phyloP scores from a whole-genome alignment of 2,797 vertebrate genomes.

The Discoglossus pictus region DNA sequence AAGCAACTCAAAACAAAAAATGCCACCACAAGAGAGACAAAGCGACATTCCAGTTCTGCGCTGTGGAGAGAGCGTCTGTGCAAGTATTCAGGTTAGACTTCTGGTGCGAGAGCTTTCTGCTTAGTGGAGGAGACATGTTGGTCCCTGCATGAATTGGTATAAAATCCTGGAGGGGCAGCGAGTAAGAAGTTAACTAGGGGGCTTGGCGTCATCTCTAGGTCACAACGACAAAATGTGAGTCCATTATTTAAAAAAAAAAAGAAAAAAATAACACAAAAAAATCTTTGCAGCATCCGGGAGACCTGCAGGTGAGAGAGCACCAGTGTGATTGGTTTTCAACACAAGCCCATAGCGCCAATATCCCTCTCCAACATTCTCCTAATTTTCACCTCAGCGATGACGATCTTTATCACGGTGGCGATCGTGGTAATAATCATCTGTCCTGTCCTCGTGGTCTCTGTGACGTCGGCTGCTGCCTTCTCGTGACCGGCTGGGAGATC shows the following conservation, averaged over 20 bases:
- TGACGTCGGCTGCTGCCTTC: slow-evolving; percentile 79
- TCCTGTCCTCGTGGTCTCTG: slow-evolving; percentile 78
- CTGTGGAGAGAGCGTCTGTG: neutral
- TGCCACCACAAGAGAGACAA: neutral
- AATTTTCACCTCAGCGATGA: slow-evolving; percentile 77
- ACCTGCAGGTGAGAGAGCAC: slow-evolving; percentile 11
- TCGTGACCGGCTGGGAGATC: slow-evolving; percentile 74
- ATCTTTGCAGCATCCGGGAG: slow-evolving; percentile 14
- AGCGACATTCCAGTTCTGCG: neutral
- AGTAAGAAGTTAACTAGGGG: slow-evolving; percentile 17
- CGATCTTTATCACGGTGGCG: slow-evolving; percentile 76
- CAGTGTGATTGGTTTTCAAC: neutral
- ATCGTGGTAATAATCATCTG: slow-evolving; percentile 78
- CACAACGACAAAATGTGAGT: slow-evolving; percentile 39
- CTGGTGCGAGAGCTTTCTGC: slow-evolving; percentile 27
- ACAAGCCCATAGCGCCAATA: neutral
- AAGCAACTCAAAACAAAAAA: neutral
- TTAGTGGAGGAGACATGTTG: slow-evolving; percentile 22
- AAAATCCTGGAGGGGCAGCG: slow-evolving; percentile 17
- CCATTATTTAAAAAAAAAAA: slow-evolving; percentile 32
- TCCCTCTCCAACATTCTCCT: neutral
- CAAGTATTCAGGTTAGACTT: neutral
- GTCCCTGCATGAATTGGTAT: slow-evolving; percentile 47
- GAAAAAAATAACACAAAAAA: neutral
- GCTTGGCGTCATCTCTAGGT: slow-evolving; percentile 27